Percentiles rank a stretch among this genome's conserved stretches.
Evolutionary conservation across 2,888 invertebrate genomes (phyloP).

Genomic region (Gastracanthus pulcherrimus): DNA sequence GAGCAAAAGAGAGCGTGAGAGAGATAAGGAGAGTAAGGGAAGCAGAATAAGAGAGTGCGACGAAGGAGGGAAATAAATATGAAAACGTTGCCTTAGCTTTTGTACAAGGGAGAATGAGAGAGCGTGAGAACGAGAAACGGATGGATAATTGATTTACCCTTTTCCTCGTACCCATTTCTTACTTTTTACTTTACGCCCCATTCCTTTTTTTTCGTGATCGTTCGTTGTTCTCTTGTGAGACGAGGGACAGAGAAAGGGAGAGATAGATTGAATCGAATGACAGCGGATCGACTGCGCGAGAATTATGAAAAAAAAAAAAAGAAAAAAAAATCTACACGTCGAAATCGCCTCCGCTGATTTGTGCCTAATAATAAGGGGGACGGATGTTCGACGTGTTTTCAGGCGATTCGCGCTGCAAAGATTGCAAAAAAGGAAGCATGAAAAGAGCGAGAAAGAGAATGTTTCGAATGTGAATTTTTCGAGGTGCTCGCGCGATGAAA

Average conservation of each 20-base stretch:
- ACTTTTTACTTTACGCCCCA: neutral
- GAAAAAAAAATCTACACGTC: neutral
- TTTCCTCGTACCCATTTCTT: neutral
- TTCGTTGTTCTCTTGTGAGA: conserved; percentile 18
- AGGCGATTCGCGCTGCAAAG: conserved; percentile 11
- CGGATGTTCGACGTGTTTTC: conserved; percentile 32
- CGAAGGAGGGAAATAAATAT: conserved; percentile 44
- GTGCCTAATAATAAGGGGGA: conserved; percentile 44
- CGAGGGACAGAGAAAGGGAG: neutral
- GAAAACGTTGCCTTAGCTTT: conserved; percentile 73
- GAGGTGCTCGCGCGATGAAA: conserved; percentile 40
- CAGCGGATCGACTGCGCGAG: neutral
- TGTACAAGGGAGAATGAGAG: conserved; percentile 66
- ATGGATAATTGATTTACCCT: conserved; percentile 11
- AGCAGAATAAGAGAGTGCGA: conserved; percentile 12
- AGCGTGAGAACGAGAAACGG: conserved; percentile 40
- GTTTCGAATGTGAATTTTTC: neutral
- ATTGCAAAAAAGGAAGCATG: neutral
- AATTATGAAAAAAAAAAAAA: neutral
- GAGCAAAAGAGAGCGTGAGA: neutral
- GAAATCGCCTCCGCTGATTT: conserved; percentile 40
- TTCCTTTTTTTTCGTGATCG: neutral
- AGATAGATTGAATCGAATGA: neutral
- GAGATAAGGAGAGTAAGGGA: neutral
- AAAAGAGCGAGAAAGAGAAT: neutral